A percentile compares a stretch with the other conserved stretches of the same genome.
These are phyloP conservation scores for Blera fallax DNA, from an alignment of 2,888 invertebrate genomes.

Conservation along the genomic window DNA sequence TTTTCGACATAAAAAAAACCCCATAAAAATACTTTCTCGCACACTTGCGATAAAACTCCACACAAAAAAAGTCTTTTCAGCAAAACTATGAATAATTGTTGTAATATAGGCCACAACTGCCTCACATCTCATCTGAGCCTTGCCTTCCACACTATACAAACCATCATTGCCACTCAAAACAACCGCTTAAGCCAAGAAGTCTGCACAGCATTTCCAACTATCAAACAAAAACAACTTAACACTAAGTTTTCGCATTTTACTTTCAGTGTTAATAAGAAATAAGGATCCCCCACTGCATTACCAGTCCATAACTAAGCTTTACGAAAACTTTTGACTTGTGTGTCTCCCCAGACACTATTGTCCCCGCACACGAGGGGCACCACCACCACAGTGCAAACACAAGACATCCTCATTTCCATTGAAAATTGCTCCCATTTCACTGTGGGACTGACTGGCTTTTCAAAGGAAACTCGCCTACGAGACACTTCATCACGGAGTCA, in stretches of 20 bases:
- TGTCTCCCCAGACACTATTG: conserved; percentile 24
- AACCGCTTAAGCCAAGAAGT: not conserved
- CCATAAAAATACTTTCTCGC: not conserved
- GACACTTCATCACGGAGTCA: conserved; percentile 53
- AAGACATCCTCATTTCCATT: conserved; percentile 17
- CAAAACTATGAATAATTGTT: not conserved
- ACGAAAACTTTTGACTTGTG: conserved; percentile 30
- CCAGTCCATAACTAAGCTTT: conserved; percentile 5
- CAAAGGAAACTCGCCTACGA: conserved; percentile 20
- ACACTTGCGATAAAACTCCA: not conserved
- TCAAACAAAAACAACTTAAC: conserved; percentile 19
- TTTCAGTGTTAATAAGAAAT: conserved; percentile 22
- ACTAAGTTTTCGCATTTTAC: conserved; percentile 5
- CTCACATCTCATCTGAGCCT: not conserved
- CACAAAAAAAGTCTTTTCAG: not conserved
- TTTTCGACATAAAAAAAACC: too few relatives aligned
- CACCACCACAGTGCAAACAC: not conserved
- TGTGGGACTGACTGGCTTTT: not conserved
- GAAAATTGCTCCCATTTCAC: conserved; percentile 19
- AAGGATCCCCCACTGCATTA: not conserved
- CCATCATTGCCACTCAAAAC: not conserved
- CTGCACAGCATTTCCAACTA: not conserved
- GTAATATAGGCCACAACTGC: not conserved
- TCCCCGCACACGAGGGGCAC: not conserved
- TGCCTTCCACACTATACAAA: not conserved